A percentile compares a stretch with the other conserved stretches of the same genome.
Conservation (phyloP, 2,797 vertebrate species). For the Mormyrus proboscirostris region DNA sequence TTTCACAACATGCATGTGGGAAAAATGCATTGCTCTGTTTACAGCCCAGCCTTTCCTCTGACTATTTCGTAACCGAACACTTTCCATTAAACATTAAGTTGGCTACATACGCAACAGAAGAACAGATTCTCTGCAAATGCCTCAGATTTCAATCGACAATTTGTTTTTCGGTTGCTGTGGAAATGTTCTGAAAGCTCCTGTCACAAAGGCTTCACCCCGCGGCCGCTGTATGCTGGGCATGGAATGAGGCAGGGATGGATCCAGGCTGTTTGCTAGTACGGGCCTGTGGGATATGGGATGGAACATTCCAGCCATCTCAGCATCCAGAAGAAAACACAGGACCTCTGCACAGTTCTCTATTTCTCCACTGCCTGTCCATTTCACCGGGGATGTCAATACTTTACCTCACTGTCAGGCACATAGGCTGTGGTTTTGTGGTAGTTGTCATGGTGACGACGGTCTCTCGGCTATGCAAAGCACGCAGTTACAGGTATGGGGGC, state of each 20-base stretch:
- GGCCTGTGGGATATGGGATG: background rate
- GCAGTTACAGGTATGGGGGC: background rate
- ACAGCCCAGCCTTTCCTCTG: background rate
- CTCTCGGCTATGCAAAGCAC: background rate
- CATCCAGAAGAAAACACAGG: background rate
- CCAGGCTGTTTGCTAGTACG: background rate
- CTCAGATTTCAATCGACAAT: background rate
- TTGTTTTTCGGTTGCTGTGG: background rate
- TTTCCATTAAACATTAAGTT: background rate
- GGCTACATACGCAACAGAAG: background rate
- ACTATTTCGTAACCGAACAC: background rate
- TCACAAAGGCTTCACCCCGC: background rate
- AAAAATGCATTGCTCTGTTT: background rate
- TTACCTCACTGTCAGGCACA: background rate
- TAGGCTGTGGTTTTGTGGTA: background rate
- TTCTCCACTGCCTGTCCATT: background rate
- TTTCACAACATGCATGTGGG: background rate
- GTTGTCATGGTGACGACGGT: background rate
- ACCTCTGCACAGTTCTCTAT: background rate
- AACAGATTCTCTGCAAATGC: background rate
- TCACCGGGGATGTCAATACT: background rate
- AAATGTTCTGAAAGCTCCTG: background rate
- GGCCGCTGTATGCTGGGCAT: background rate
- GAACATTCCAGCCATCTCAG: background rate
- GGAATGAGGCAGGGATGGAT: background rate